Percentiles rank a stretch among this genome's conserved stretches.
phyloP scores from a whole-genome alignment of 2,888 invertebrate species.

The Mimas tiliae region DNA sequence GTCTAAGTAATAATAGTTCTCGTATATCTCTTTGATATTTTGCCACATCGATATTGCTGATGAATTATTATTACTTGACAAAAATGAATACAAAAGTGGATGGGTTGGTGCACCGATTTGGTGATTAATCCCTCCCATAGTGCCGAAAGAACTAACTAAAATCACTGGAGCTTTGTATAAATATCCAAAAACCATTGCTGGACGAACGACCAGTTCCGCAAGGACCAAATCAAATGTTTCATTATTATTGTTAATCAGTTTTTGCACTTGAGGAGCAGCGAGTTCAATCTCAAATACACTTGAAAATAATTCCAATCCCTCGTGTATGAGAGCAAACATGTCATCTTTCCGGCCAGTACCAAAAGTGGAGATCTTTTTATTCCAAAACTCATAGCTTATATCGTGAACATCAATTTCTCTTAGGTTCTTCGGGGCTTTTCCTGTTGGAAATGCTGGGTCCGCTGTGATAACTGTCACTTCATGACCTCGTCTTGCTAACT shows the following conservation, averaged over 20 bases:
- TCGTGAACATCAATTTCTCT: conserved; percentile 64
- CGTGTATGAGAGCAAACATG: background rate
- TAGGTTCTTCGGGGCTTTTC: conserved; percentile 48
- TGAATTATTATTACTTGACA: too few species aligned
- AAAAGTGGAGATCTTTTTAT: conserved; percentile 19
- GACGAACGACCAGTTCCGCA: conserved; percentile 46
- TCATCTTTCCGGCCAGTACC: conserved; percentile 29
- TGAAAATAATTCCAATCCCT: background rate
- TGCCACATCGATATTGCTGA: conserved; percentile 38
- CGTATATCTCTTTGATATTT: conserved; percentile 32
- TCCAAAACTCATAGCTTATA: conserved; percentile 46
- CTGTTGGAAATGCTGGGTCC: conserved; percentile 49
- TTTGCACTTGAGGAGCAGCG: conserved; percentile 37
- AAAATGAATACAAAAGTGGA: conserved; percentile 46
- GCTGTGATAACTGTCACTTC: conserved; percentile 63
- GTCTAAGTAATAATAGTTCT: conserved; percentile 1
- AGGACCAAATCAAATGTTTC: conserved; percentile 56
- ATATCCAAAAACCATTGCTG: conserved; percentile 48
- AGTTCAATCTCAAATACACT: conserved; percentile 32
- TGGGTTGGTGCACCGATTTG: conserved; percentile 46
- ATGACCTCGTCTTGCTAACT: conserved; percentile 64
- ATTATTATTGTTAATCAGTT: conserved; percentile 40
- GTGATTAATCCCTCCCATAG: conserved; percentile 35
- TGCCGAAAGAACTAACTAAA: conserved; percentile 54
- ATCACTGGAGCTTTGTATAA: conserved; percentile 57